These are phyloP conservation scores for Nothura maculosa DNA, from an alignment of 2,797 vertebrate genomes.

Conservation along the genomic window DNA sequence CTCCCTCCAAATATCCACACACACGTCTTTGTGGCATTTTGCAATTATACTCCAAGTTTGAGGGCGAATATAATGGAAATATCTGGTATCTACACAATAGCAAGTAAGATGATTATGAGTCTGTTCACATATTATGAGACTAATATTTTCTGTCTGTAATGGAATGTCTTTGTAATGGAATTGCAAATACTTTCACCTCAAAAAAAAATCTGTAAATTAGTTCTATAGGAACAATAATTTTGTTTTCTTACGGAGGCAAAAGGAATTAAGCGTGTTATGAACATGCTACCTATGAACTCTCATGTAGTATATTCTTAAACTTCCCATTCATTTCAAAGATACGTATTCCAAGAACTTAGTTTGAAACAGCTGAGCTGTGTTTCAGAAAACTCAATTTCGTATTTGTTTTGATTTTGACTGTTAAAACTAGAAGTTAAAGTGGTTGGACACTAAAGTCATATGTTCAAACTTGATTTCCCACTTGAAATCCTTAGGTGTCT, in stretches of 20 bases:
- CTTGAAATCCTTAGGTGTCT: neutral
- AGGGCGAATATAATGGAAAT: neutral
- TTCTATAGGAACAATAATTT: neutral
- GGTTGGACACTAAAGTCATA: neutral
- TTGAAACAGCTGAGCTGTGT: neutral
- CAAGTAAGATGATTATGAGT: neutral
- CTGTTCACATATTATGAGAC: neutral
- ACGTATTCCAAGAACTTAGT: neutral
- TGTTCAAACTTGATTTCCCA: neutral
- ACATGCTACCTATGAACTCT: neutral
- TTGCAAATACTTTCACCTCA: neutral
- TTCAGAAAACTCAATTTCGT: neutral
- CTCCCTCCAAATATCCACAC: too few relatives aligned
- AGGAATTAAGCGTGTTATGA: neutral
- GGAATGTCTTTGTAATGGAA: neutral
- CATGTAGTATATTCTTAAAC: neutral
- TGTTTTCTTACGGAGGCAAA: neutral
- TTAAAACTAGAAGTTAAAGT: neutral
- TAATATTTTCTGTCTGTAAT: neutral
- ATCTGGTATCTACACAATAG: neutral
- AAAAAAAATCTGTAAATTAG: neutral
- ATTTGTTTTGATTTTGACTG: neutral
- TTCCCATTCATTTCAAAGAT: neutral
- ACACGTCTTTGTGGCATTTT: neutral
- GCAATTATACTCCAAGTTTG: neutral